Evolutionary conservation across 2,113 vertebrate genomes (phyloP).

Genomic region (Copsychus sechellarum): DNA sequence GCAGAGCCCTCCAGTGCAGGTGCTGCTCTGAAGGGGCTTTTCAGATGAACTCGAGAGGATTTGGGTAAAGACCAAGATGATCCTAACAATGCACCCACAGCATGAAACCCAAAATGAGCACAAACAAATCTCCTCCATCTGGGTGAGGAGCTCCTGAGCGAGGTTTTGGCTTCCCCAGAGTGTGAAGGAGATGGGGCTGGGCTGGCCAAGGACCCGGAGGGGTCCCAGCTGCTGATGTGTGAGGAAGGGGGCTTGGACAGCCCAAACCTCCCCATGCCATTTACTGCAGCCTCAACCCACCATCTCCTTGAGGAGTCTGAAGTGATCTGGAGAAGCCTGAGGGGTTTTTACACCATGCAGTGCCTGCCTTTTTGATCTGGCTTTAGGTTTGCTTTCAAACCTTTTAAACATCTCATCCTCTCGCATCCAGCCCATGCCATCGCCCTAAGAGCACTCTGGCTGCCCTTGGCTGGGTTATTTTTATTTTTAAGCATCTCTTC

Average conservation of each 20-base stretch:
- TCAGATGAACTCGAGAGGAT: neutral
- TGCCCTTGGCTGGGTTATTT: neutral
- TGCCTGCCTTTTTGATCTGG: neutral
- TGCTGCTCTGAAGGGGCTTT: neutral
- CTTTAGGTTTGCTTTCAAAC: slow-evolving; percentile 19
- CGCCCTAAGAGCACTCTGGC: neutral
- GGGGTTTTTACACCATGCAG: neutral
- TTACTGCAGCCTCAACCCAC: neutral
- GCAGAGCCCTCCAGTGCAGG: neutral
- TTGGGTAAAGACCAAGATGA: neutral
- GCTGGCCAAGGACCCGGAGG: neutral
- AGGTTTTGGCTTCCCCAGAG: neutral
- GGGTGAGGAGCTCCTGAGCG: accelerated
- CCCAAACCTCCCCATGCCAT: neutral
- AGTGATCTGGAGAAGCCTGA: neutral
- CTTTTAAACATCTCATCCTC: slow-evolving; percentile 2
- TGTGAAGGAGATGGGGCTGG: neutral
- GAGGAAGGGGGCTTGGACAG: neutral
- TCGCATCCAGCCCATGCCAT: neutral
- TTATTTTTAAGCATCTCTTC: neutral
- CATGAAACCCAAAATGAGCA: neutral
- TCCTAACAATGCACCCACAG: neutral
- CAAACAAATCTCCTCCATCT: neutral
- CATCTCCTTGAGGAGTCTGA: neutral
- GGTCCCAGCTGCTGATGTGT: accelerated